A percentile compares a stretch with the other conserved stretches of the same genome.
phyloP scores from a whole-genome alignment of 2,113 vertebrate genomes.

The Vicugna pacos region DNA sequence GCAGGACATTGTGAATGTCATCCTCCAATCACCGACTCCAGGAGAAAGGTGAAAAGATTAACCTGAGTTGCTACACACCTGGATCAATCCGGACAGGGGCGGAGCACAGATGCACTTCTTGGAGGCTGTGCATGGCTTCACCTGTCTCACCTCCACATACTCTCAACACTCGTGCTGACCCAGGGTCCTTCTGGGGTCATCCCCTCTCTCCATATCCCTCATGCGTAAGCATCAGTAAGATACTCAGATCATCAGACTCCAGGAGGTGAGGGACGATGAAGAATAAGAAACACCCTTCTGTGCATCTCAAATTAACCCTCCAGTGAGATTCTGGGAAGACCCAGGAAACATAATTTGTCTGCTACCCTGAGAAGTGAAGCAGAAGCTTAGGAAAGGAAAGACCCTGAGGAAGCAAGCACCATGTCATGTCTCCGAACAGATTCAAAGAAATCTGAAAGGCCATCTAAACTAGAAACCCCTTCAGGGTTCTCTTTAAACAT shows the following conservation, averaged over 20 bases:
- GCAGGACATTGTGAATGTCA: too few species aligned
- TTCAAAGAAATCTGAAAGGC: neutral
- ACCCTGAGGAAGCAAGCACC: neutral
- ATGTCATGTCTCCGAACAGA: neutral
- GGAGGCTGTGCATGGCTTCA: too few species aligned
- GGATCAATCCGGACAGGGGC: too few species aligned
- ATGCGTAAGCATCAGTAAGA: rapidly evolving
- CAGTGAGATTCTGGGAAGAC: neutral
- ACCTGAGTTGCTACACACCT: too few species aligned
- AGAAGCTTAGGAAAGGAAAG: neutral
- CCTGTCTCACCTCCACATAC: rapidly evolving
- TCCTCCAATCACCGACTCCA: rapidly evolving
- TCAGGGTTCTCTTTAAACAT: neutral
- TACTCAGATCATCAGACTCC: neutral
- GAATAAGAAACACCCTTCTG: neutral
- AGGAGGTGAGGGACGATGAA: neutral
- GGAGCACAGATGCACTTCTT: rapidly evolving
- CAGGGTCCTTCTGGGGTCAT: rapidly evolving
- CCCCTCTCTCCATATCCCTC: rapidly evolving
- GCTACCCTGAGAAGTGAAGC: neutral
- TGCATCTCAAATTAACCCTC: neutral
- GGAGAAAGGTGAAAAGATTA: neutral
- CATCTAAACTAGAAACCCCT: neutral
- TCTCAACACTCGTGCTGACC: rapidly evolving
- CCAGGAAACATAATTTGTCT: neutral